Percentiles rank a stretch among this genome's conserved stretches.
Conservation (phyloP, 2,888 invertebrate genomes). For the Cryptus armator region DNA sequence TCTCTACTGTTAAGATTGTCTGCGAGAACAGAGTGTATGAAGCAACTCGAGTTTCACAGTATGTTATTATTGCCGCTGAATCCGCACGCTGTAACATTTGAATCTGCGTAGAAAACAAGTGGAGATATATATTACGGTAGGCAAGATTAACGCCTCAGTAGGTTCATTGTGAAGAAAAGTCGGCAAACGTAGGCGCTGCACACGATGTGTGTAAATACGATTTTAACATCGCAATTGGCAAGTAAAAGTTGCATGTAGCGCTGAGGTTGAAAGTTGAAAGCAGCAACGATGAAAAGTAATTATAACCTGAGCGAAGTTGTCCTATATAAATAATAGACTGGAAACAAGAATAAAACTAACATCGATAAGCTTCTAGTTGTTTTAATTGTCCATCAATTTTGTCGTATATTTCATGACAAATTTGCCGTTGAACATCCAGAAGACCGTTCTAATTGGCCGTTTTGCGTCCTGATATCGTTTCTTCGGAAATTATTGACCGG, state of each 20-base stretch:
- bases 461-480: no score
- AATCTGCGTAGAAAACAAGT: slow-evolving; percentile 4
- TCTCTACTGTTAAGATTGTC: slow-evolving; percentile 1
- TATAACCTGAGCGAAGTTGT: background rate
- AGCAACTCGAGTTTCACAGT: slow-evolving; percentile 7
- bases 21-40: slow-evolving; percentile 18
- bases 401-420: no score
- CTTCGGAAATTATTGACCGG: no score
- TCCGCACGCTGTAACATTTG: slow-evolving; percentile 6
- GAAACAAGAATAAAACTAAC: background rate
- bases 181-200: background rate
- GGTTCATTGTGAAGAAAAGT: background rate
- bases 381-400: no score
- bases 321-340: background rate
- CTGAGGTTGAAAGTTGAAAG: slow-evolving; percentile 3
- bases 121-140: background rate
- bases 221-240: background rate
- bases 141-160: background rate
- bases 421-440: no score
- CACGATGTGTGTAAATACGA: slow-evolving; percentile 13
- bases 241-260: background rate
- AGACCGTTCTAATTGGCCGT: no score
- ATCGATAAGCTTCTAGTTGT: no score
- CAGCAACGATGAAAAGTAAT: background rate
- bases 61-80: slow-evolving; percentile 36